phyloP scores from a whole-genome alignment of 2,113 vertebrate genomes.

The Mobula birostris region DNA sequence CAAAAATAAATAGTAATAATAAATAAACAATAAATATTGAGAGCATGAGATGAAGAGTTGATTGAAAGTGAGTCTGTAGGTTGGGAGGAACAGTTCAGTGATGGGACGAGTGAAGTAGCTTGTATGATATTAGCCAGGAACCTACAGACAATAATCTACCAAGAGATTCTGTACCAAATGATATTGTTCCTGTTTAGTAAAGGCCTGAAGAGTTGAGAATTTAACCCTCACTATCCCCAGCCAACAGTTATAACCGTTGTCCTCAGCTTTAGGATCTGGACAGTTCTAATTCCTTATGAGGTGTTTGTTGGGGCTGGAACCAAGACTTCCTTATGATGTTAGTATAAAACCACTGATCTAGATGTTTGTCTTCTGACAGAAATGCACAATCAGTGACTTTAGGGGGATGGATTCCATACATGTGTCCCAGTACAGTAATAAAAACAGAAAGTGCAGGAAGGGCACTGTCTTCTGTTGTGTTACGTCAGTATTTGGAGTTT shows the following conservation, averaged over 20 bases:
- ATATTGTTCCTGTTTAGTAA: not conserved
- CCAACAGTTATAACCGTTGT: not conserved
- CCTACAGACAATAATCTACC: not conserved
- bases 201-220: not conserved
- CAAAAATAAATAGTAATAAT: too few species aligned
- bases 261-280: not conserved
- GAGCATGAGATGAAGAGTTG: too few species aligned
- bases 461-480: not conserved
- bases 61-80: too few species aligned
- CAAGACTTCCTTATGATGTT: not conserved
- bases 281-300: not conserved
- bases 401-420: not conserved
- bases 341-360: not conserved
- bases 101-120: too few species aligned
- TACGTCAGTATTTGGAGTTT: not conserved
- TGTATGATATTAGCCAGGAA: not conserved
- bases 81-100: too few species aligned
- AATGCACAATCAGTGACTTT: not conserved
- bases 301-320: not conserved
- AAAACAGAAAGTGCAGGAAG: too few species aligned
- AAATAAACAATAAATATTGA: too few species aligned
- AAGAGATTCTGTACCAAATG: not conserved
- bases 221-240: not conserved
- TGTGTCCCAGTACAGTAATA: not conserved
- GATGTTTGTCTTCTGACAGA: not conserved